Evolutionary conservation across 2,888 invertebrate species (phyloP).

Genomic region (Patella ulyssiponensis): DNA sequence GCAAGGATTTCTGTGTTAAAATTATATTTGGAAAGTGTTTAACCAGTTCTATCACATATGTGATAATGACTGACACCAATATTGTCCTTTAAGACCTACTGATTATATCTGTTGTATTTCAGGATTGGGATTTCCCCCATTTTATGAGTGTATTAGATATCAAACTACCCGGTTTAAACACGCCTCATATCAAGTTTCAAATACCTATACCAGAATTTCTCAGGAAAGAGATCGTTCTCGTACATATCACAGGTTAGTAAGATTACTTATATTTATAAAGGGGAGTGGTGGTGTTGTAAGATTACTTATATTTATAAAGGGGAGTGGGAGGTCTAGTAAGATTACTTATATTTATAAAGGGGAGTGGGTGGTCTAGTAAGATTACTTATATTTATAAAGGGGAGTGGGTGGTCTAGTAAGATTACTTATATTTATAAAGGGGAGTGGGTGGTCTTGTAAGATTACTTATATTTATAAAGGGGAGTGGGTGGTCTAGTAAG

Average conservation of each 20-base stretch:
- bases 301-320: not conserved
- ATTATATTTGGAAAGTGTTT: no score
- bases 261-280: not conserved
- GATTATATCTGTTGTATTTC: slow-evolving; percentile 21
- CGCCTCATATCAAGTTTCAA: slow-evolving; percentile 67
- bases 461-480: not conserved
- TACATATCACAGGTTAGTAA: slow-evolving; percentile 73
- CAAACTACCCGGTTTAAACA: slow-evolving; percentile 74
- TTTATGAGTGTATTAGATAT: slow-evolving; percentile 75
- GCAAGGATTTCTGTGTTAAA: no score
- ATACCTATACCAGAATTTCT: slow-evolving; percentile 69
- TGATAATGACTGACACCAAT: no score
- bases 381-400: not conserved
- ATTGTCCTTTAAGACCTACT: no score
- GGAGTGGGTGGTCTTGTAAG: not conserved
- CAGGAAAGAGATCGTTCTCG: slow-evolving; percentile 60
- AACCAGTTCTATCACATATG: no score
- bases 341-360: not conserved
- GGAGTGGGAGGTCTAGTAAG: slow-evolving; percentile 11
- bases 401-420: slow-evolving; percentile 11
- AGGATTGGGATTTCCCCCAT: slow-evolving; percentile 76
- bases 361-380: slow-evolving; percentile 11
- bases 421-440: not conserved
- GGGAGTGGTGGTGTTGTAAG: not conserved
- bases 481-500: slow-evolving; percentile 11